A percentile compares a stretch with the other conserved stretches of the same genome.
These are phyloP conservation scores for Salarias fasciatus DNA, from an alignment of 2,797 vertebrate genomes.

Conservation along the genomic window DNA sequence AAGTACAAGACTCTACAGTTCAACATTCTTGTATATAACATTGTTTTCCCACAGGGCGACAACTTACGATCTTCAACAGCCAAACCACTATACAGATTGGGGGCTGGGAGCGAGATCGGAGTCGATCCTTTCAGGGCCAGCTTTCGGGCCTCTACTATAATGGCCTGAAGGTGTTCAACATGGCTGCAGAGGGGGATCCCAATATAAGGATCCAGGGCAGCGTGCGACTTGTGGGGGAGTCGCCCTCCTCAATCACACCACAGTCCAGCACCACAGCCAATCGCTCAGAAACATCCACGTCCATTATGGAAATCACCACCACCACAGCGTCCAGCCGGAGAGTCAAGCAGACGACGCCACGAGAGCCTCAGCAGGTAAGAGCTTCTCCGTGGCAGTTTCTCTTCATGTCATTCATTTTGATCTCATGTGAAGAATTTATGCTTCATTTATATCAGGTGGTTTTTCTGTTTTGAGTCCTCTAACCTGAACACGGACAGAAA, in stretches of 20 bases:
- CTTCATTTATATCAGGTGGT: conserved; percentile 5
- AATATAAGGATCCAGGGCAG: conserved; percentile 97
- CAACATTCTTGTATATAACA: conserved; percentile 94
- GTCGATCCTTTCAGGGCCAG: conserved; percentile 97
- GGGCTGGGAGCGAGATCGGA: conserved; percentile 95
- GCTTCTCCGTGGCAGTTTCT: neutral
- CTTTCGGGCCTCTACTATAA: conserved; percentile 99
- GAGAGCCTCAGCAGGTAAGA: conserved; percentile 93
- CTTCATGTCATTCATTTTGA: neutral
- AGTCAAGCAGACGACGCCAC: conserved; percentile 90
- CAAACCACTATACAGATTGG: conserved; percentile 99
- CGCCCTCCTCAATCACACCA: conserved; percentile 93
- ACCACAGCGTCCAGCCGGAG: conserved; percentile 92
- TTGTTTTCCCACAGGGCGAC: conserved; percentile 95
- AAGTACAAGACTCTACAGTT: conserved; percentile 83
- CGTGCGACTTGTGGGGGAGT: conserved; percentile 96
- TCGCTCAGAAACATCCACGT: conserved; percentile 95
- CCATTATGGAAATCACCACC: conserved; percentile 93
- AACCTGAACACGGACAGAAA: conserved; percentile 47
- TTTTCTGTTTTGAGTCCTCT: conserved; percentile 32
- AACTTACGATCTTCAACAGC: conserved; percentile 99
- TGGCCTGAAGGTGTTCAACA: conserved; percentile 99
- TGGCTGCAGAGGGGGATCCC: conserved; percentile 96
- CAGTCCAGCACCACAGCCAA: conserved; percentile 96
- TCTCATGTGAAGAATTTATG: conserved; percentile 12